Conservation (phyloP, 2,113 vertebrate genomes). For the Strix uralensis region DNA sequence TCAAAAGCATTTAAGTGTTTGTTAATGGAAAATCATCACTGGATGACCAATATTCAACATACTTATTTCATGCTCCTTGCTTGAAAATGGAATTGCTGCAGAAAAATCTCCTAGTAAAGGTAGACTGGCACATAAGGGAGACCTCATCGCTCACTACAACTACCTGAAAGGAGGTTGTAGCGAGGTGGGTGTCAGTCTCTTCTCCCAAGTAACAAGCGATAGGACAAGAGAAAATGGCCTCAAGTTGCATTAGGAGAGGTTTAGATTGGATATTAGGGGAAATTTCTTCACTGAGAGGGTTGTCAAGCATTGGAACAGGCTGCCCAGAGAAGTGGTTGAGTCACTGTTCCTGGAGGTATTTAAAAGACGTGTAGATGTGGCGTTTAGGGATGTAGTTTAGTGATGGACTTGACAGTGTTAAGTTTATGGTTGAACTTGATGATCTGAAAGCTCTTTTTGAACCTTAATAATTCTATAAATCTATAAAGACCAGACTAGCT, state of each 20-base stretch:
- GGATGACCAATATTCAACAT: neutral
- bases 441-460: neutral
- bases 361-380: fast-evolving
- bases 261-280: neutral
- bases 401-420: fast-evolving
- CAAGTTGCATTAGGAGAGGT: fast-evolving
- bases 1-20: neutral
- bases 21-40: neutral
- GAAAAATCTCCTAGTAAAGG: neutral
- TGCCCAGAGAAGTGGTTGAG: neutral
- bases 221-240: neutral
- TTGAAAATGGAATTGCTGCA: neutral
- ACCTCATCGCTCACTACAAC: fast-evolving
- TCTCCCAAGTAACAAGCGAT: neutral
- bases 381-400: fast-evolving
- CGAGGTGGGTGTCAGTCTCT: fast-evolving
- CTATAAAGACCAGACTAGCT: fast-evolving
- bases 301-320: neutral
- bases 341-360: neutral
- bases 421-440: neutral
- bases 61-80: neutral
- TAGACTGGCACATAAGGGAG: neutral
- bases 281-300: fast-evolving
- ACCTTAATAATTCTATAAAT: neutral
- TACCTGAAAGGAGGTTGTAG: neutral